Evolutionary conservation across 2,888 invertebrate species (phyloP).

Genomic region (Chaetogeoica ovagalla): DNA sequence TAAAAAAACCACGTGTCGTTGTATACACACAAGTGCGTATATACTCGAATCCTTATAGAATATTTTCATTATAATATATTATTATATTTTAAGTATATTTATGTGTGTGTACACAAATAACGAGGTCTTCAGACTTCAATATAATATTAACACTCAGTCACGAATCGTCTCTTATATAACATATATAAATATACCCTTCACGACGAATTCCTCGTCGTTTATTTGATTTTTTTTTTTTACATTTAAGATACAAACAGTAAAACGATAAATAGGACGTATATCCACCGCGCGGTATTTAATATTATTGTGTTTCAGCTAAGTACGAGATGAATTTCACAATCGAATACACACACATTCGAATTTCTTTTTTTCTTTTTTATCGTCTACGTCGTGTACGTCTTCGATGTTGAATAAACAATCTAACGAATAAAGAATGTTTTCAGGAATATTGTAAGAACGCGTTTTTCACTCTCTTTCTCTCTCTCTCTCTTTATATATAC

Average conservation of each 20-base stretch:
- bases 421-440: not conserved
- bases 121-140: constrained; percentile 2
- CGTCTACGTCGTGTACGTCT: constrained; percentile 17
- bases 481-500: not conserved
- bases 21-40: too few relatives aligned
- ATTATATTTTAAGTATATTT: not conserved
- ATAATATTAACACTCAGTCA: not conserved
- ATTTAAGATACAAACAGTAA: constrained; percentile 32
- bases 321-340: constrained; percentile 35
- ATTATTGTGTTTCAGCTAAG: too few relatives aligned
- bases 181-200: not conserved
- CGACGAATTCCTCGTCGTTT: not conserved
- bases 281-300: too few relatives aligned
- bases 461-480: constrained; percentile 7
- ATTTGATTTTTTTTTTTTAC: not conserved
- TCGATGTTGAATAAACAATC: constrained; percentile 1
- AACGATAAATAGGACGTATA: not conserved
- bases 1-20: not conserved
- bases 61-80: too few relatives aligned
- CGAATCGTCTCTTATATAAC: not conserved
- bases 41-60: too few relatives aligned
- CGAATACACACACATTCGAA: constrained; percentile 21
- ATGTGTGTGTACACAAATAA: not conserved
- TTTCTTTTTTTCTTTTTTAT: constrained; percentile 17
- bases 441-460: constrained; percentile 5